A percentile compares a stretch with the other conserved stretches of the same genome.
phyloP scores from a whole-genome alignment of 2,888 invertebrate genomes.

The Papilio demoleus region DNA sequence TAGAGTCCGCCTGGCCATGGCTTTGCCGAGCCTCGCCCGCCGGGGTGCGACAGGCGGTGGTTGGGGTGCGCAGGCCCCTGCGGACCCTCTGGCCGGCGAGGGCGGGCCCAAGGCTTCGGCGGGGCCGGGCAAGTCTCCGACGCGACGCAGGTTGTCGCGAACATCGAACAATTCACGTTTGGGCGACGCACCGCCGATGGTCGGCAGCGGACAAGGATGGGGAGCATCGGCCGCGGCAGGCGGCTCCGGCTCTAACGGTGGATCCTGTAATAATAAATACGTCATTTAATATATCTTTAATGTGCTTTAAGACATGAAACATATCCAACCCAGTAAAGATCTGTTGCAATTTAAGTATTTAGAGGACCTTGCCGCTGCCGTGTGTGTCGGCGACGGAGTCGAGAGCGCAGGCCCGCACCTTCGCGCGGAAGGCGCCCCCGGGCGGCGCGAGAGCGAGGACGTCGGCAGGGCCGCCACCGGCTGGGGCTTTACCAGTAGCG shows the following conservation, averaged over 20 bases:
- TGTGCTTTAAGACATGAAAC: slow-evolving; percentile 16
- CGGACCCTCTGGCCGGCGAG: slow-evolving; percentile 87
- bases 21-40: slow-evolving; percentile 82
- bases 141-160: slow-evolving; percentile 68
- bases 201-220: slow-evolving; percentile 69
- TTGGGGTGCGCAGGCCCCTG: slow-evolving; percentile 86
- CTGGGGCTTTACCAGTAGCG: slow-evolving; percentile 98
- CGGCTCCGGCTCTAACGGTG: slow-evolving; percentile 70
- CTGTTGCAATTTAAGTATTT: not conserved
- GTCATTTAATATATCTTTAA: slow-evolving; percentile 1
- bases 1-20: slow-evolving; percentile 86
- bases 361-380: slow-evolving; percentile 75
- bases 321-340: not conserved
- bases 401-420: slow-evolving; percentile 77
- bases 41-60: slow-evolving; percentile 77
- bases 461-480: slow-evolving; percentile 84
- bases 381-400: slow-evolving; percentile 73
- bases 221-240: slow-evolving; percentile 73
- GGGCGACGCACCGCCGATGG: slow-evolving; percentile 76
- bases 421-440: slow-evolving; percentile 80
- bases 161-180: slow-evolving; percentile 74
- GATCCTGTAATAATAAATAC: slow-evolving; percentile 60
- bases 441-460: slow-evolving; percentile 72
- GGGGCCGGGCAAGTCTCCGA: slow-evolving; percentile 65
- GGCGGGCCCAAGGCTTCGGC: slow-evolving; percentile 83